Evolutionary conservation across 1,140 invertebrate species (phyloP), one percentile per base, ranked within the genome.

Genomic region (Polypedilum pembai): DNA sequence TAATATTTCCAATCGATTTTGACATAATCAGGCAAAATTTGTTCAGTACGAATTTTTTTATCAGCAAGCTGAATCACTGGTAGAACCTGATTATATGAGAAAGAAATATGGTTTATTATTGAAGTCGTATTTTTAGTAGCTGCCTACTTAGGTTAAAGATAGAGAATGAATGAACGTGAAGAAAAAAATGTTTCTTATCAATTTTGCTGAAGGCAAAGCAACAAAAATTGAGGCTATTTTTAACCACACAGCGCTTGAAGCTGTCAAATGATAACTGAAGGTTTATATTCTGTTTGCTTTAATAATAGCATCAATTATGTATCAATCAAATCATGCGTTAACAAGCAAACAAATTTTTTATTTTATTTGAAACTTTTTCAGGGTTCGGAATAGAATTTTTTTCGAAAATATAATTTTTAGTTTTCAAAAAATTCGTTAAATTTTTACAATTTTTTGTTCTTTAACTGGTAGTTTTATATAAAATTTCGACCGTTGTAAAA

Each of bases 1-100:
- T 87, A 85, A 4, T 85, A 81, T 72, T 85, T 78, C 83, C 88
- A 88, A 73, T 84, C 83, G 5, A 90, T 81, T 8, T 83, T 79
- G n/a, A 89, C 77, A 80, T 86, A 84, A 0, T 83, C 73, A 0
- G 89, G 88, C 10, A 90, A 80, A 0, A 86, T 76, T 0, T 83
- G 79, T 5, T 80, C 79, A 21, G 83, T 77, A 5, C 82, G 82
- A 0, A 85, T 83, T 40, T 86, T 80, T 63, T 82, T 78, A 24
- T 85, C 82, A 0, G 88, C 89, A 76, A 90, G 78, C 76, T 89
- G 86, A 0, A 88, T 77, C 0, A 86, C 86, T 12, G 87, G 85
- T 74, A 85, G 77, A 17, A 87, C 85, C 84, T 85, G 76, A 40
- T 76, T 75, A 75, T 20, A 74, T 24, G 33, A 45, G 33, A 45